Evolutionary conservation across 1,140 invertebrate genomes (phyloP).

Genomic region (Cardiocondyla obscurior): DNA sequence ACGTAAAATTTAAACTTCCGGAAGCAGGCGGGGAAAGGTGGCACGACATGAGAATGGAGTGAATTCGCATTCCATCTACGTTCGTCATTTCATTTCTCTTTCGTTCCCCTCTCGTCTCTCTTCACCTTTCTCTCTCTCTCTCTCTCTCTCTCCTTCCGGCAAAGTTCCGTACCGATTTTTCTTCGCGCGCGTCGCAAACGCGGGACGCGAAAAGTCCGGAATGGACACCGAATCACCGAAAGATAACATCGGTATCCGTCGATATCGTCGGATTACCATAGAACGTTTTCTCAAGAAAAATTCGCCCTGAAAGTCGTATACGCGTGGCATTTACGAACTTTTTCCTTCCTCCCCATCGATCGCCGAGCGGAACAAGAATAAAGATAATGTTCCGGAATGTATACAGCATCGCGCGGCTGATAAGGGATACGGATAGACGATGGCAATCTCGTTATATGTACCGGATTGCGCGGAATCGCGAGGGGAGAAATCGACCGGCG

Average conservation of each 20-base stretch:
- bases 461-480: constrained; percentile 26
- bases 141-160: background rate
- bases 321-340: background rate
- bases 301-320: background rate
- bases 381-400: background rate
- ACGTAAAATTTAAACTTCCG: constrained; percentile 63
- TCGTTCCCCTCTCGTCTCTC: background rate
- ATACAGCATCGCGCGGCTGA: background rate
- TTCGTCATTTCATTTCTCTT: constrained; percentile 54
- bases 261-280: background rate
- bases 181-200: constrained; percentile 32
- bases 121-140: background rate
- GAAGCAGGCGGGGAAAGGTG: background rate
- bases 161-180: background rate
- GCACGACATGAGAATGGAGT: constrained; percentile 21
- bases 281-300: background rate
- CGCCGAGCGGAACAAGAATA: constrained; percentile 1
- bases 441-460: constrained; percentile 45
- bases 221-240: background rate
- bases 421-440: constrained; percentile 13
- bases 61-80: constrained; percentile 66
- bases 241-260: background rate
- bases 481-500: constrained; percentile 29
- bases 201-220: constrained; percentile 67
- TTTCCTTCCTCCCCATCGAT: too few species aligned